Base-by-base conservation (phyloP, 2,797 vertebrate genomes). In the Hephaestus fuliginosus region DNA sequence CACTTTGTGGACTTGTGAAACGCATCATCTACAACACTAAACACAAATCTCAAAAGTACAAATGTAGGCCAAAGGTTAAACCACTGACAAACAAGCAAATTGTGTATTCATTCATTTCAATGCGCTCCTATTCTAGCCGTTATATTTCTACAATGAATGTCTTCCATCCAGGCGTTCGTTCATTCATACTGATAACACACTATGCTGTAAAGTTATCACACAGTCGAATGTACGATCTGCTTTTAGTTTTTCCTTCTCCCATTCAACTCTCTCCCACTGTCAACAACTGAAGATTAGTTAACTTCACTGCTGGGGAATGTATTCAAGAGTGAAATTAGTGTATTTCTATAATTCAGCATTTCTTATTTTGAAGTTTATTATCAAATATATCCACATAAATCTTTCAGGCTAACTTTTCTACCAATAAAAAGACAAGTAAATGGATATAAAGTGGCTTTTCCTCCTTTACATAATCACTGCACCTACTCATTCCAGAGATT, bases 61-160 rank as follows among this genome's bases (percentile, higher is more conserved):
- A 58, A 76, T 70, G 41, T 71, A 49, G 82, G 81, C 58, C 74
- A 81, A 85, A 81, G 84, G 81, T 86, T 77, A 74, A 76, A 78
- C 41, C 60, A 28, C 44, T 22, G 2, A 86, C 49, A 65, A 81
- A 88, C 48, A 75, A 15, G 20, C 58, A 44, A 67, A 58, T 74
- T 10, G 9, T 46, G 33, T 17, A 49, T 74, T 49, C 22, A 71
- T 28, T 61, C 1, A 55, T 57, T 61, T 65, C 11, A 41, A 7
- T 70, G 39, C 2, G 51, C 2, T 28, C 78, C 4, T 18, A 44
- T 56, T 56, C 1, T 13, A 33, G 17, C 1, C 8, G 22, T 11
- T 79, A 17, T 56, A 30, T 22, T 52, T n/a, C n/a, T 57, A 20
- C 6, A 39, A 13, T 25, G 2, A 57, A 9, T 25, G 39, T 64